Conservation (phyloP, 2,113 vertebrate species). For the Okapia johnstoni region DNA sequence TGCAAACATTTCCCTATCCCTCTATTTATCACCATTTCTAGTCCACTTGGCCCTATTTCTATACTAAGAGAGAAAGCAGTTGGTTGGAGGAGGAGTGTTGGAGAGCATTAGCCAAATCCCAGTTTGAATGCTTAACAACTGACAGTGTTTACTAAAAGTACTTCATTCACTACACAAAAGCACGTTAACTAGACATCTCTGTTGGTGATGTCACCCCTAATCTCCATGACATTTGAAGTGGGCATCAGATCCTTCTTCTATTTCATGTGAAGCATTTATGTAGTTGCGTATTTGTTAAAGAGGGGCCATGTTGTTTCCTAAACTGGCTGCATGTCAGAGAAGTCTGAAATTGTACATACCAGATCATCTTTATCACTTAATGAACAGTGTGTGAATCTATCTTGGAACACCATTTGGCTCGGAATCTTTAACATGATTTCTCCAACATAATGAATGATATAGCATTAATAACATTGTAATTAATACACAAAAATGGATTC, state of each 20-base stretch:
- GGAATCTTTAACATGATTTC: background rate
- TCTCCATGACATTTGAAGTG: background rate
- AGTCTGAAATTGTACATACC: background rate
- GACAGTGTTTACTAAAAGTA: background rate
- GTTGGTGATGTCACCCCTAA: background rate
- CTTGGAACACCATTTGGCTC: background rate
- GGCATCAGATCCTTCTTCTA: background rate
- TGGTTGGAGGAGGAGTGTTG: background rate
- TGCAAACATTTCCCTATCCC: background rate
- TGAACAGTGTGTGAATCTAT: background rate
- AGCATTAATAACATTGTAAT: constrained; percentile 1
- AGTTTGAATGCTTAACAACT: background rate
- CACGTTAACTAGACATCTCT: background rate
- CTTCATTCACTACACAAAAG: background rate
- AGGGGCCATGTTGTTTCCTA: background rate
- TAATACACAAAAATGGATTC: background rate
- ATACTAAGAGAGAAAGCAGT: background rate
- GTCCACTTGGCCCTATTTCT: background rate
- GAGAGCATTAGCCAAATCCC: background rate
- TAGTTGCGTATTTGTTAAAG: background rate
- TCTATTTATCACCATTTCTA: background rate
- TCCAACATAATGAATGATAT: background rate
- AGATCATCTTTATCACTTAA: background rate
- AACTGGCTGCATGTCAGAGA: background rate
- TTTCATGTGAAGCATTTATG: background rate